Evolutionary conservation across 2,797 vertebrate species (phyloP).

Genomic region (Clarias pachynema): DNA sequence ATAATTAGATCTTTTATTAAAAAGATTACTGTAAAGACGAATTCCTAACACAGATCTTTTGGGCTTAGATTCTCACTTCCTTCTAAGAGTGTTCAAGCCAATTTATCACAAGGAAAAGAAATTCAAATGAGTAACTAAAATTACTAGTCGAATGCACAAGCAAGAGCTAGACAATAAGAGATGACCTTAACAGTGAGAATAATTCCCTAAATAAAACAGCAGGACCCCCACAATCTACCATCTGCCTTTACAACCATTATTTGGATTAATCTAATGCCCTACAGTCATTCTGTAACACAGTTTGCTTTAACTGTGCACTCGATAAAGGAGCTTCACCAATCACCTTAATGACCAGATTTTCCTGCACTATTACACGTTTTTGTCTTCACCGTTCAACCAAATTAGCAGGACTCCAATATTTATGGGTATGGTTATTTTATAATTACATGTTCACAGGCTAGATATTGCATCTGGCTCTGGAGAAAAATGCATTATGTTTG

Average conservation of each 20-base stretch:
- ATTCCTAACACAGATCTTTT: conserved; percentile 22
- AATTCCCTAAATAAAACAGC: conserved; percentile 53
- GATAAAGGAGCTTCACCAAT: conserved; percentile 37
- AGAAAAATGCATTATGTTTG: conserved; percentile 2
- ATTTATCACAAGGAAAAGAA: conserved; percentile 36
- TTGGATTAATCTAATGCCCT: conserved; percentile 56
- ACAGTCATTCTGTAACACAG: conserved; percentile 32
- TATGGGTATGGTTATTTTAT: conserved; percentile 21
- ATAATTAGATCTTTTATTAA: conserved; percentile 33
- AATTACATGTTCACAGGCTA: conserved; percentile 23
- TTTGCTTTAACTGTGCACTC: conserved; percentile 42
- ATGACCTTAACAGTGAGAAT: conserved; percentile 44
- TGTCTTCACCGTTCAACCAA: conserved; percentile 47
- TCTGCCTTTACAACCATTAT: conserved; percentile 53
- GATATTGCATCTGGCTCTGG: conserved; percentile 14
- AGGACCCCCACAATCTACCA: conserved; percentile 40
- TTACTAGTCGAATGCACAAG: conserved; percentile 43
- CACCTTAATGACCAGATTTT: conserved; percentile 50
- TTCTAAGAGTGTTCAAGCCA: conserved; percentile 12
- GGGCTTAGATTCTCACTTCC: conserved; percentile 22
- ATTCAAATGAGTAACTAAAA: conserved; percentile 48
- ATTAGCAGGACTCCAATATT: conserved; percentile 34
- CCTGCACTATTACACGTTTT: conserved; percentile 35
- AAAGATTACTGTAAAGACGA: conserved; percentile 34
- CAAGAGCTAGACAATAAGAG: conserved; percentile 45